Base-by-base conservation (phyloP, 1,140 invertebrate genomes). In the Venturia canescens region DNA sequence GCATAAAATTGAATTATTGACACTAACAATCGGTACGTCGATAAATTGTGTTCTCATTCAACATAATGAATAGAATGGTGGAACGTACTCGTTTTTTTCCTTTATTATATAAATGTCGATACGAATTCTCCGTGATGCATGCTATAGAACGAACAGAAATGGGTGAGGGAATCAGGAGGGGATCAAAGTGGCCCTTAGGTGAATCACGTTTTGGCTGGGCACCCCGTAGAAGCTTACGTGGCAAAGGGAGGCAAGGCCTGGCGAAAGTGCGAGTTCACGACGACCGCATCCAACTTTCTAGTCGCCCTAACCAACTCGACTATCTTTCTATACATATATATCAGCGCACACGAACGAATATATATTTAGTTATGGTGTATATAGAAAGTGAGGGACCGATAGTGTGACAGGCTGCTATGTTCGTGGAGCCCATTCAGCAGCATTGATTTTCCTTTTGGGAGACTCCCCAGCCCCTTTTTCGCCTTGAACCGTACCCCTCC, bases 381-480 rank as follows among this genome's bases (percentile, higher is more conserved):
- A 63, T 76, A 76, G 71, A 57, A 44, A 57, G 70, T 48, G 38
- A 34, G 16, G 50, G 26, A 78, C 31, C 72, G 72, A 81, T 81
- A 81, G 80, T 81, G 80, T 81, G 80, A 81, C 80, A 79, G 69
- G 75, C 80, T 76, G 80, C 80, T 70, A 77, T 66, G 74, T 81
- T 81, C 69, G 60, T 74, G 66, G 66, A 81, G 80, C 80, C 80
- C 69, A 82, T 82, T 79, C 80, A 82, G 29, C 80, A 26, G 80
- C 80, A 82, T 82, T 82, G 80, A 82, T 82, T 82, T 81, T 82
- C 80, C 80, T 78, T 82, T 82, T 78, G 63, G 57, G 26, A 67
- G 60, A 69, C 29, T n/a, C 66, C 29, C 66, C 75, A 77, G 48
- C 18, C 74, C 75, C 75, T 60, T 60, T 77, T 63, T 66, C 75